Base-by-base conservation (phyloP, 2,113 vertebrate genomes). In the Ellobius talpinus region DNA sequence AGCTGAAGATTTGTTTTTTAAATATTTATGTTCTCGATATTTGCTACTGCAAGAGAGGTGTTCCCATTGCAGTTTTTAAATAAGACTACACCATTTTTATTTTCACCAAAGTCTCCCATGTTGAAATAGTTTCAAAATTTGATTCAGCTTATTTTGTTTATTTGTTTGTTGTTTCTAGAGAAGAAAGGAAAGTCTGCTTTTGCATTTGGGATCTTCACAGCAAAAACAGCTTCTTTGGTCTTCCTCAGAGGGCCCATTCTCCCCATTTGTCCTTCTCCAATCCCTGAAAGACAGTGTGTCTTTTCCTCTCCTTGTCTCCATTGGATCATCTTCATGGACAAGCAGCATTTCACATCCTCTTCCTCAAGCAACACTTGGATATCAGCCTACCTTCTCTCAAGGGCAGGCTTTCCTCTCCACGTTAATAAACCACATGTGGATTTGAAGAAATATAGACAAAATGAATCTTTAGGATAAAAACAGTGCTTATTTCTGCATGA, bases 21-120 rank as follows among this genome's bases (percentile, higher is more conserved):
- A 58, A 89, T 94, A 87, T 85, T 45, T 87, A 17, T 92, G 0
- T 70, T 89, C 17, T 73, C 72, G 93, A 29, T 16, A 72, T 66
- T 89, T 79, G 2, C 14, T 70, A 72, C 14, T 87, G 52, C 55
- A 21, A n/a, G 77, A 87, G 3, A 47, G 55, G 14, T 50, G 39
- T 29, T 86, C 29, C 1, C 1, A 24, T n/a, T 96, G 74, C 2
- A 7, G 12, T 31, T 79, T 24, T 95, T 84, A 91, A 96, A 42
- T 89, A 45, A 94, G 77, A 36, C 81, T 63, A 29, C 52, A 86
- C 95, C 95, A 88, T 65, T 68, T 33, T 21, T 58, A 58, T 58
- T 87, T 47, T 89, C 23, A 47, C 50, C 91, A 76, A 97, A 93
- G 4, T 87, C 76, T 96, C 82, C 2, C 93, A 52, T 65, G 68